Percentiles rank a stretch among this genome's conserved stretches.
Conservation (phyloP, 2,888 invertebrate species). For the Mamestra brassicae region DNA sequence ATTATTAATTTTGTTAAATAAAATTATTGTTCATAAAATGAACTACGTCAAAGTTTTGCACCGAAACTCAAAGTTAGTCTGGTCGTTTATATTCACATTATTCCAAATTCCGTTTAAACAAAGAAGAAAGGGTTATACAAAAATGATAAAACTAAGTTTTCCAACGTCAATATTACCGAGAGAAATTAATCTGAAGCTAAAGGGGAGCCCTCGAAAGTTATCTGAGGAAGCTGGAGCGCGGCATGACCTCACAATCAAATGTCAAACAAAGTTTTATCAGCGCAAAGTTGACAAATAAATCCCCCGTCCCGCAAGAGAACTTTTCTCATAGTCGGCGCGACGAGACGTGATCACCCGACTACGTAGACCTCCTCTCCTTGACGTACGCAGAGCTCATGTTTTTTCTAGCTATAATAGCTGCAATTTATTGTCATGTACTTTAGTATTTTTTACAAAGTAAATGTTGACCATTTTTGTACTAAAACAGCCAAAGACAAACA, state of each 20-base stretch:
- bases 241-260: conserved; percentile 88
- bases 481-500: conserved; percentile 20
- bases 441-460: not conserved
- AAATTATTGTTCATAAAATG: conserved; percentile 18
- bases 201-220: conserved; percentile 77
- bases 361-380: conserved; percentile 61
- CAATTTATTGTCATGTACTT: conserved; percentile 33
- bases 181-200: conserved; percentile 80
- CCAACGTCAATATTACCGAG: conserved; percentile 71
- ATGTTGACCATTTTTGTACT: not conserved
- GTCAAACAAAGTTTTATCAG: conserved; percentile 90
- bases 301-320: conserved; percentile 78
- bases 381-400: conserved; percentile 34
- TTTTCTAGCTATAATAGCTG: conserved; percentile 33
- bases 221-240: conserved; percentile 76
- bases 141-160: conserved; percentile 70
- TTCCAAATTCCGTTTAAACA: conserved; percentile 55
- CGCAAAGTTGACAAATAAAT: conserved; percentile 90
- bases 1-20: not conserved
- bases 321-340: conserved; percentile 84
- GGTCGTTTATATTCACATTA: conserved; percentile 47
- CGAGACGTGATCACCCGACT: conserved; percentile 76
- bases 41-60: conserved; percentile 26
- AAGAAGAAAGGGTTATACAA: conserved; percentile 57
- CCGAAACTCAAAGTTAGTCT: conserved; percentile 41